Evolutionary conservation across 30 jellyfish, hydroid and myxozoan species (phyloP), one percentile per base, ranked within the genome.

Genomic region (Clytia hemisphaerica): DNA sequence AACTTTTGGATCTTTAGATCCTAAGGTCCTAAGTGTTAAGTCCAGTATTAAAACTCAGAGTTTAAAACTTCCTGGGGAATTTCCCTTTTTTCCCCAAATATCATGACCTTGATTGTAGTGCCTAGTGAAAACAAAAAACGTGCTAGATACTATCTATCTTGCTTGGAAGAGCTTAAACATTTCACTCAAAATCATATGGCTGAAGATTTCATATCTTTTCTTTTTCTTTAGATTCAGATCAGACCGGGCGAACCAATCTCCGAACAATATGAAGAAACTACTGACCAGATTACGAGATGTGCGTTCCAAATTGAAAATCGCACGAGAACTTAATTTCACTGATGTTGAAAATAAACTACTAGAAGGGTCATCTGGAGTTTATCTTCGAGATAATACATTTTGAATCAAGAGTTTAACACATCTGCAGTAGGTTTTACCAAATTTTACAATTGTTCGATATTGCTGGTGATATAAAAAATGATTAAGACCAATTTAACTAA

Each of bases 321-420:
- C 92, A 3, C 58, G 3, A 24, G 96, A 86, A 32, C 72, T 86
- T 21, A 70, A 65, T 47, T 73, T 86, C 33, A 37, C 90, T 61
- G 94, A 79, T 33, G 51, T 86, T 30, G 79, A 71, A 64, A 72
- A 73, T n/a, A 59, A 67, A 22, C 42, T 79, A 7, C 26, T 58
- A 16, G 81, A 86, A 18, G 75, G 77, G 32, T 71, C 94, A 4
- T 34, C 72, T 38, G 93, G 95, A 1, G 95, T 93, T 12, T 85
- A 36, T 36, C 61, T 85, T 12, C 71, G 92, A 70, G 95, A 85
- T 37, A 67, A 65, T 25, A 4, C 44, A 34, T 65, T 65, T 65
- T 65, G 27, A 34, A 48, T n/a, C n/a, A n/a, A n/a, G n/a, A n/a
- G n/a, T n/a, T n/a, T n/a, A n/a, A n/a, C n/a, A n/a, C n/a, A n/a